phyloP scores from a whole-genome alignment of 2,888 invertebrate genomes.

The Entomobrya multifasciata region DNA sequence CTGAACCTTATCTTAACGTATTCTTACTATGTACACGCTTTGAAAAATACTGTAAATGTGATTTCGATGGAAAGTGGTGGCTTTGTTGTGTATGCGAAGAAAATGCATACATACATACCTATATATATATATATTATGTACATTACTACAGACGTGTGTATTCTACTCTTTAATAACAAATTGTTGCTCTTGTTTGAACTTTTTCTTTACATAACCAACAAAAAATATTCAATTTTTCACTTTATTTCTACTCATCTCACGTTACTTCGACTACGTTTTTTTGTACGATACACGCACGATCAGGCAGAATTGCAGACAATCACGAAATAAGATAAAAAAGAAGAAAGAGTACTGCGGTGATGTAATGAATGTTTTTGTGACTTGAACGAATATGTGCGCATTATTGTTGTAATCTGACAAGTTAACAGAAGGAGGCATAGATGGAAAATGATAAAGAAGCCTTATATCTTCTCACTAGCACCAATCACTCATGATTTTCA shows the following conservation, averaged over 20 bases:
- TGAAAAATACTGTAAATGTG: constrained; percentile 38
- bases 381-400: neutral
- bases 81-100: neutral
- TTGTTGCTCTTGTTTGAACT: constrained; percentile 6
- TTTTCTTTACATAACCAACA: constrained; percentile 19
- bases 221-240: constrained; percentile 18
- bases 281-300: neutral
- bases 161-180: neutral
- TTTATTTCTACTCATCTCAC: constrained; percentile 25
- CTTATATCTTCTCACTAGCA: neutral
- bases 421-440: constrained; percentile 9
- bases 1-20: constrained; percentile 12
- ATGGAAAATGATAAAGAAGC: neutral
- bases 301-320: neutral
- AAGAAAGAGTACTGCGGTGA: neutral
- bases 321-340: neutral
- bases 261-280: constrained; percentile 2
- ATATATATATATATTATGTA: neutral
- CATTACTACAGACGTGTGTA: neutral
- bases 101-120: neutral
- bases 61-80: neutral
- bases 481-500: neutral
- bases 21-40: constrained; percentile 44
- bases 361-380: neutral
- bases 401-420: constrained; percentile 10